A percentile compares a stretch with the other conserved stretches of the same genome.
Conservation (phyloP, 1,140 invertebrate genomes). For the Drosophila tani region DNA sequence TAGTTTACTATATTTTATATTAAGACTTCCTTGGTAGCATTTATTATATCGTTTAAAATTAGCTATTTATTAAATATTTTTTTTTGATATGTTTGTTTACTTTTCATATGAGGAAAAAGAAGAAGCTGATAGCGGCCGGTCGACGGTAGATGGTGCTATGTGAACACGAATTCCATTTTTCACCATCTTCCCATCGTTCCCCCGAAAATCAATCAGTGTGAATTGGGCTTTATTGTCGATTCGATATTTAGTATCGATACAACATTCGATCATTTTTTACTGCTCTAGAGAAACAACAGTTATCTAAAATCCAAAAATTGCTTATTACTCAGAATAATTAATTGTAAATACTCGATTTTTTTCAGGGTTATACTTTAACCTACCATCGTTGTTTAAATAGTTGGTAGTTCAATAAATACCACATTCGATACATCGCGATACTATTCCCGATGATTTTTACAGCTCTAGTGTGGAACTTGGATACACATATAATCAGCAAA, state of each 20-base stretch:
- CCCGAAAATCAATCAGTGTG: neutral
- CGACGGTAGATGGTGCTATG: too few species aligned
- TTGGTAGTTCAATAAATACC: neutral
- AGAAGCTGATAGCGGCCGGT: too few species aligned
- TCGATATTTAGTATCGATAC: neutral
- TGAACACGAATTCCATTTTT: too few species aligned
- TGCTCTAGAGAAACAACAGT: neutral
- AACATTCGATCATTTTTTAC: neutral
- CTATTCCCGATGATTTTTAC: neutral
- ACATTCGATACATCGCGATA: conserved; percentile 4
- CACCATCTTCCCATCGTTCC: too few species aligned
- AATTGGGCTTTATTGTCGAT: neutral
- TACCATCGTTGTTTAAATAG: neutral
- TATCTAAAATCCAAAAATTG: neutral
- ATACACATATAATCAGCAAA: conserved; percentile 46
- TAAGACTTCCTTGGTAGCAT: too few species aligned
- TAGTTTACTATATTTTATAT: too few species aligned
- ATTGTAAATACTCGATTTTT: neutral
- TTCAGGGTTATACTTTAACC: neutral
- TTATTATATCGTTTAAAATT: too few species aligned
- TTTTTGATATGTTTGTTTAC: too few species aligned
- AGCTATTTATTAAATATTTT: too few species aligned
- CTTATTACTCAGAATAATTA: neutral
- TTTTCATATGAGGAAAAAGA: too few species aligned
- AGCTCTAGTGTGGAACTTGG: conserved; percentile 6